These are phyloP conservation scores for Bubo blakistoni DNA, from an alignment of 2,113 vertebrate genomes.

Conservation along the genomic window DNA sequence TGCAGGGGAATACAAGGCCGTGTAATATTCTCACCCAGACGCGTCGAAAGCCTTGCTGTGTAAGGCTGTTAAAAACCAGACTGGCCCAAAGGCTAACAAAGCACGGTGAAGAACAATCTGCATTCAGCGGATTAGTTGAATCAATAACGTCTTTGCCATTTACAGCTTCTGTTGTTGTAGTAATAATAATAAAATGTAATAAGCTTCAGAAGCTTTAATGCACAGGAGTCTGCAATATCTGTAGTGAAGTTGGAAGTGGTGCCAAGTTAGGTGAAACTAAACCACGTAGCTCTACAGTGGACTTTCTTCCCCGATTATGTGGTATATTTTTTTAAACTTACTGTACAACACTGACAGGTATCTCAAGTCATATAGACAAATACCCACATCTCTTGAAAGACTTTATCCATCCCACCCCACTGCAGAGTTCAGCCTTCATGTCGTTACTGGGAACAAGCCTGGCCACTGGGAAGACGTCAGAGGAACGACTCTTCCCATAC, in stretches of 20 bases:
- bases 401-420: neutral
- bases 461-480: fast-evolving
- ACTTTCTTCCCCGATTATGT: neutral
- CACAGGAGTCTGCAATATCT: neutral
- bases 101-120: neutral
- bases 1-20: neutral
- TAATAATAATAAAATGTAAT: neutral
- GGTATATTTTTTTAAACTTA: neutral
- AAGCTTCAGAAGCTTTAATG: neutral
- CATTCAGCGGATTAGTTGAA: neutral
- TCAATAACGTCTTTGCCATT: neutral
- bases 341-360: neutral
- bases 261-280: neutral
- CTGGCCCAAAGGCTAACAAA: neutral
- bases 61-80: neutral
- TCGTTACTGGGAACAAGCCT: neutral
- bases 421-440: neutral
- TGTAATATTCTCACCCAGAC: neutral
- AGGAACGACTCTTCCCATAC: fast-evolving
- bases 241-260: neutral
- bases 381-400: neutral
- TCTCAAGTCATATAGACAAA: neutral
- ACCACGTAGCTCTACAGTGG: neutral
- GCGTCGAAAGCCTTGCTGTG: fast-evolving
- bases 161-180: neutral